A percentile compares a stretch with the other conserved stretches of the same genome.
Evolutionary conservation across 2,888 invertebrate genomes (phyloP).

Genomic region (Strigamia crassipes): DNA sequence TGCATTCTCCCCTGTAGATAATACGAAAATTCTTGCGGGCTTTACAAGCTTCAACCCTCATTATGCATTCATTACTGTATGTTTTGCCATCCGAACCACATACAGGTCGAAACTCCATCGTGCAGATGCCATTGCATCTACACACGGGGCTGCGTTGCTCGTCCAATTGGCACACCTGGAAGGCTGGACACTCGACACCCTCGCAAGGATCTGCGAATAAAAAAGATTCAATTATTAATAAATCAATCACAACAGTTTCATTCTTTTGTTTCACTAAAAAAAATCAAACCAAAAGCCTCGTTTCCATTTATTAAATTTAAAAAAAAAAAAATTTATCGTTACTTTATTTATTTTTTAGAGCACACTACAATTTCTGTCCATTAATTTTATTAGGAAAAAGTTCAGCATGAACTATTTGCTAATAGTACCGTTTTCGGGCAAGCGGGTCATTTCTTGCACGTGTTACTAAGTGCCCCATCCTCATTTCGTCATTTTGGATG

Average conservation of each 20-base stretch:
- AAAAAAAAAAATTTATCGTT: not conserved
- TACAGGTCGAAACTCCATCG: constrained; percentile 67
- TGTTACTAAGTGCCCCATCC: constrained; percentile 13
- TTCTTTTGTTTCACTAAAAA: too few relatives aligned
- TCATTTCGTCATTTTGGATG: constrained; percentile 1
- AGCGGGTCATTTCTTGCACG: constrained; percentile 23
- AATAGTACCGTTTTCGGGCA: not conserved
- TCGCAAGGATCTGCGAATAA: constrained; percentile 91
- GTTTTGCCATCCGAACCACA: constrained; percentile 62
- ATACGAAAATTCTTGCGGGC: constrained; percentile 73
- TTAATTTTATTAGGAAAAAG: not conserved
- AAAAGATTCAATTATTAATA: too few relatives aligned
- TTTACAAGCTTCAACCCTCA: constrained; percentile 78
- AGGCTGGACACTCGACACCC: constrained; percentile 74
- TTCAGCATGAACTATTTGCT: not conserved
- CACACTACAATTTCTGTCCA: not conserved
- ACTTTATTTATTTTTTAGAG: not conserved
- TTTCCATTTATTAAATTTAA: too few relatives aligned
- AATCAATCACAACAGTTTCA: too few relatives aligned
- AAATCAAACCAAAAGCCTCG: constrained; percentile 46
- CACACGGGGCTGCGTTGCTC: constrained; percentile 76
- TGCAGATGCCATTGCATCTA: constrained; percentile 72
- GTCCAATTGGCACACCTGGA: constrained; percentile 82
- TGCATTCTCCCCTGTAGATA: constrained; percentile 81
- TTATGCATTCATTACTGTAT: constrained; percentile 75